Percentiles rank a stretch among this genome's conserved stretches.
phyloP scores from a whole-genome alignment of 2,888 invertebrate genomes.

The Flexamia atlantica region DNA sequence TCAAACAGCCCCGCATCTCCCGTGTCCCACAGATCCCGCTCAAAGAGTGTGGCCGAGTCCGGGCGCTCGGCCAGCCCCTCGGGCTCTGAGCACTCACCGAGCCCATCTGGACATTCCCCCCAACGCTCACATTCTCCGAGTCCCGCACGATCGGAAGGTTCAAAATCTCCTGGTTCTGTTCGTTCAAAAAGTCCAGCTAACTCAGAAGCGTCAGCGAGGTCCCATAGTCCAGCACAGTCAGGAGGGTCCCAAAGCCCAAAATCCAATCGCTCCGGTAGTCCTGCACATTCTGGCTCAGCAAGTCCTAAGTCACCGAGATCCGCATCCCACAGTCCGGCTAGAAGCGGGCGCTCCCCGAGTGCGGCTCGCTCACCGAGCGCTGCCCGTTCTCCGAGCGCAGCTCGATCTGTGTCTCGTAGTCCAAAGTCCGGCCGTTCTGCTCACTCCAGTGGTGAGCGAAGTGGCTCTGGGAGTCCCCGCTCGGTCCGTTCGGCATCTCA shows the following conservation, averaged over 20 bases:
- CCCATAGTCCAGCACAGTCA: constrained; percentile 66
- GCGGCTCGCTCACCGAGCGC: constrained; percentile 60
- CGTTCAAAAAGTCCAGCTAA: constrained; percentile 66
- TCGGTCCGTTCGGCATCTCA: constrained; percentile 31
- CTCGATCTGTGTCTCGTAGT: constrained; percentile 45
- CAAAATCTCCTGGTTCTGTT: constrained; percentile 60
- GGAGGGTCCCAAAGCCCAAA: constrained; percentile 72
- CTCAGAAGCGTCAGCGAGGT: constrained; percentile 66
- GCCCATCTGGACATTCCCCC: constrained; percentile 69
- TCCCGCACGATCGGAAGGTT: constrained; percentile 66
- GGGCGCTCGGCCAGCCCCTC: constrained; percentile 65
- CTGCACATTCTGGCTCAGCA: constrained; percentile 71
- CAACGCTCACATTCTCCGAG: constrained; percentile 72
- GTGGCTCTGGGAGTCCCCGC: constrained; percentile 39
- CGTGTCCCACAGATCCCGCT: constrained; percentile 53
- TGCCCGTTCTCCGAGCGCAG: constrained; percentile 57
- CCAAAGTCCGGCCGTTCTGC: constrained; percentile 60
- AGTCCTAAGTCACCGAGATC: constrained; percentile 73
- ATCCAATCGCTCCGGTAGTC: constrained; percentile 71
- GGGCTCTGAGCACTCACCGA: constrained; percentile 67
- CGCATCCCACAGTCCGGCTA: constrained; percentile 70
- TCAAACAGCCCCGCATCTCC: constrained; percentile 66
- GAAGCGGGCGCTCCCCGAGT: constrained; percentile 65
- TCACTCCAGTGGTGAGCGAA: constrained; percentile 48
- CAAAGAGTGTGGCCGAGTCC: constrained; percentile 63